Percentiles rank a stretch among this genome's conserved stretches.
Evolutionary conservation across 2,113 vertebrate genomes (phyloP).

Genomic region (Columba janthina): DNA sequence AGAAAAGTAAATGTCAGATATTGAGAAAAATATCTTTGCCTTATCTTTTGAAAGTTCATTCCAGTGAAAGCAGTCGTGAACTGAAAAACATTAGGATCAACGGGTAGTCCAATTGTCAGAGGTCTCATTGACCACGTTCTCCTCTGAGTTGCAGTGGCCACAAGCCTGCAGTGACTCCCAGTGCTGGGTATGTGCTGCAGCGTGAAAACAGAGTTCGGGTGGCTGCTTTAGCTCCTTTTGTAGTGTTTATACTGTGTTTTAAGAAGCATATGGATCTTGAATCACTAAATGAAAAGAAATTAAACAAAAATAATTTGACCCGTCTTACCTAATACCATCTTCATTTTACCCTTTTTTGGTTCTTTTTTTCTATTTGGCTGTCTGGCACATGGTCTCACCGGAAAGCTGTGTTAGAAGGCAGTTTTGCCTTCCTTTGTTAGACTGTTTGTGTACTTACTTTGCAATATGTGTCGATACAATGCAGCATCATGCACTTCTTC

Average conservation of each 20-base stretch:
- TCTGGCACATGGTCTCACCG: background rate
- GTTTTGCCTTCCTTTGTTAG: background rate
- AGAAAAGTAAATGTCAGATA: conserved; percentile 46
- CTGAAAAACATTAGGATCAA: background rate
- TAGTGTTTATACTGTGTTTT: background rate
- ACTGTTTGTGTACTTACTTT: background rate
- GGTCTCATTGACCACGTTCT: background rate
- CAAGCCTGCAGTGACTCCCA: background rate
- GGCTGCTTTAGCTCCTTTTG: background rate
- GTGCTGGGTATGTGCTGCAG: background rate
- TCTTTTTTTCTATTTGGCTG: background rate
- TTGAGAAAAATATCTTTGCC: background rate
- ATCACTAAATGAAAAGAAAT: background rate
- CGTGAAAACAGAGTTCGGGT: background rate
- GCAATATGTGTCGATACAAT: background rate
- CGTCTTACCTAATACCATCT: background rate
- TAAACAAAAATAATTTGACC: background rate
- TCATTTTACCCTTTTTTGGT: background rate
- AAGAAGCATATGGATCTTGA: background rate
- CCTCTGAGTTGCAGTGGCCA: background rate
- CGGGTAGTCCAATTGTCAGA: background rate
- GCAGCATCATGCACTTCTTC: background rate
- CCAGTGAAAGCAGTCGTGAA: background rate
- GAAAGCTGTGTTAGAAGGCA: background rate
- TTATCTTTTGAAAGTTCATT: background rate